Base-by-base conservation (phyloP, 2,888 invertebrate genomes). In the Lottia gigantea region DNA sequence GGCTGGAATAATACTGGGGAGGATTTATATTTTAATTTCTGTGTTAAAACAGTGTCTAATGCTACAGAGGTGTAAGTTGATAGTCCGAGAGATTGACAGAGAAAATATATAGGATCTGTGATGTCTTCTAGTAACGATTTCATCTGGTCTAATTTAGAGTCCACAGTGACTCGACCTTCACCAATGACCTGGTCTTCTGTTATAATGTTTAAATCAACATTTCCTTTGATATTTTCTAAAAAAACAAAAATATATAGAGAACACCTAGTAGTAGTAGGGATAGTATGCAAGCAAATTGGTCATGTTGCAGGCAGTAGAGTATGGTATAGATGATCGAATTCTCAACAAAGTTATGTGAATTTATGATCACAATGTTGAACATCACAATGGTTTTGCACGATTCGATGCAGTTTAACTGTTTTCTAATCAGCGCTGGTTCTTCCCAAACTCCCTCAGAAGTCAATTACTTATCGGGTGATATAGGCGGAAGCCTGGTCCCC, bases 11-110 rank as follows among this genome's bases (percentile, higher is more conserved):
- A 67, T 25, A 25, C 14, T 8, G 68, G 67, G 16, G 71, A 63
- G 11, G 64, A 25, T 23, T 70, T 26, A 47, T 63, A 63, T 23
- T 67, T 47, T 15, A 74, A 47, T 14, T 67, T 68, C n/a, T 67
- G 66, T 23, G 72, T 72, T 46, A 72, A 49, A 23, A 64, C 49
- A 0, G 64, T 62, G 62, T 72, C 72, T 19, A 74, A 7, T 16
- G 68, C 67, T 31, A 61, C 70, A 3, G 49, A 45, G n/a, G 71
- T 71, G 11, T 64, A 67, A 16, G 47, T 23, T 6, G 23, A 19
- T 16, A 75, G 23, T 1, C 72, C 71, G 55, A 73, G 16, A 12
- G 70, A 66, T 8, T 49, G 63, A 46, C 71, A 66, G 11, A 75
- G 61, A 25, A 73, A 19, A 4, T 66, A n/a, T n/a, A 68, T 15